Evolutionary conservation across 1,140 invertebrate species (phyloP).

Genomic region (Aethina tumida): DNA sequence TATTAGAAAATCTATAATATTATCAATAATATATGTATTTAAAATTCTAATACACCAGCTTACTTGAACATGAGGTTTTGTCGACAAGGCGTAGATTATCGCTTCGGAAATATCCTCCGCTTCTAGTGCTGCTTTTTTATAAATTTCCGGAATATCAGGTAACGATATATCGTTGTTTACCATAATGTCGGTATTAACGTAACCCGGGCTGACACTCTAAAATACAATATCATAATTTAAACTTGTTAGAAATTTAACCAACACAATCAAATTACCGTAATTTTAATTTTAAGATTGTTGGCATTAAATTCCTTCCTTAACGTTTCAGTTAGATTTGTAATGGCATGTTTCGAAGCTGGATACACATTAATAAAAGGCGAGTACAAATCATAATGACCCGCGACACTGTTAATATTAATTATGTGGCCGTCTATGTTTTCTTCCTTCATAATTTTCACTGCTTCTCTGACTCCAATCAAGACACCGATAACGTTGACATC

Average conservation of each 20-base stretch:
- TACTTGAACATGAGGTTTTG: conserved; percentile 53
- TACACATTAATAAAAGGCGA: conserved; percentile 42
- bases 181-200: too few species aligned
- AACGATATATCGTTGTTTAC: too few species aligned
- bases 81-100: conserved; percentile 46
- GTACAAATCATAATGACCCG: conserved; percentile 27
- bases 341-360: conserved; percentile 48
- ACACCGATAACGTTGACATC: conserved; percentile 36
- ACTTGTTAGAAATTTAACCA: too few species aligned
- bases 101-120: conserved; percentile 45
- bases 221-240: too few species aligned
- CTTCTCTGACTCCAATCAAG: conserved; percentile 44
- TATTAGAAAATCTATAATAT: too few species aligned
- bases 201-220: too few species aligned
- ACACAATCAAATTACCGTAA: too few species aligned
- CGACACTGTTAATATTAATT: conserved; percentile 31
- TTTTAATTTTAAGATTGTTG: conserved; percentile 39
- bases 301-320: conserved; percentile 42
- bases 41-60: too few species aligned
- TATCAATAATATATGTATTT: too few species aligned
- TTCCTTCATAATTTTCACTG: conserved; percentile 34
- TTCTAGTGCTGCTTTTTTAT: too few species aligned
- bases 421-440: conserved; percentile 22
- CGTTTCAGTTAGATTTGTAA: conserved; percentile 48
- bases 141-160: too few species aligned